Base-by-base conservation (phyloP, 1,140 invertebrate species). In the Euura saliciscinereae region DNA sequence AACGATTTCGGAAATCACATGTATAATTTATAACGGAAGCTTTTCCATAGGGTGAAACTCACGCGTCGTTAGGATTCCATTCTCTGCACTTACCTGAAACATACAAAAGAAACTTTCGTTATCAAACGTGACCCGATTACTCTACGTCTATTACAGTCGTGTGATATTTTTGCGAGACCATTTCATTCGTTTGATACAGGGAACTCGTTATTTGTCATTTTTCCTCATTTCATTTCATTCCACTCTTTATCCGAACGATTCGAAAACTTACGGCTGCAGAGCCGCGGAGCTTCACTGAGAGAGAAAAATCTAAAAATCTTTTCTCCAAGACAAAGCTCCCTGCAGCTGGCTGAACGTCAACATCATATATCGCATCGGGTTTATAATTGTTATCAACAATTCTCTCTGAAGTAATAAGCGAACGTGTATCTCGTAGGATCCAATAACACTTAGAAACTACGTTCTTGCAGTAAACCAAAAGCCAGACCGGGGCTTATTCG, bases 401-500 rank as follows among this genome's bases (percentile, higher is more conserved):
- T 59, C 51, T 59, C 51, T 59, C 5, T 8, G 51, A 59, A 11
- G 51, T n/a, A 59, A 59, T 59, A 59, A 59, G 28, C 28, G 51
- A 8, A 59, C 10, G 4, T n/a, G 13, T 59, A 8, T 59, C 6
- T 6, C 10, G 51, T 59, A 28, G 42, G 8, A 3, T 67, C 66
- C 66, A 67, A 67, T 67, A 67, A 67, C 10, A 67, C 66, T 67
- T 67, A 44, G 66, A 67, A 67, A 67, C 66, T 67, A 67, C 43
- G 28, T 67, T 67, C 66, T 67, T 67, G 66, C 66, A 42, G 11
- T 28, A 42, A 67, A 7, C 66, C 66, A 28, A 67, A 67, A 67
- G 42, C 51, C 13, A 8, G 5, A 59, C 8, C 51, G 8, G 3
- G 28, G 51, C 13, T 8, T 59, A 59, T 74, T 68, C 11, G 13